phyloP scores from a whole-genome alignment of 1,140 invertebrate genomes.

The Drosophila triauraria region DNA sequence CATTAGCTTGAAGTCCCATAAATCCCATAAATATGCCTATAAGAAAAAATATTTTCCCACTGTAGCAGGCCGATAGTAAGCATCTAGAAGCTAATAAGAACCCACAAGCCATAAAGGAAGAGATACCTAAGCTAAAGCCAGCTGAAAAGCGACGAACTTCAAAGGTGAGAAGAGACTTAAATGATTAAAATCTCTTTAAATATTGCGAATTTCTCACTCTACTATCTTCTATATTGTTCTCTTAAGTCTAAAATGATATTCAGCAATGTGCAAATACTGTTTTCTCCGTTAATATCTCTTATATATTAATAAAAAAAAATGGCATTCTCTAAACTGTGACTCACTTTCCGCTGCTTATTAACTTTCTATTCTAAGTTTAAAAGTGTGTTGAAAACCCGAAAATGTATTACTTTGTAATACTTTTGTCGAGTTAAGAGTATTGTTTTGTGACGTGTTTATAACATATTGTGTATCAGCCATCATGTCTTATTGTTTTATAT shows the following conservation, averaged over 20 bases:
- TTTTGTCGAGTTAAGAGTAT: no score
- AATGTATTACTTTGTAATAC: no score
- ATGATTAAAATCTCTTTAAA: background rate
- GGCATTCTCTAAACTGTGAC: background rate
- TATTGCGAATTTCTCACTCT: slow-evolving; percentile 1
- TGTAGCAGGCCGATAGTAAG: slow-evolving; percentile 61
- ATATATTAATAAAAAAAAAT: background rate
- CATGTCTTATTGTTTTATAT: background rate
- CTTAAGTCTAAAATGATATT: no score
- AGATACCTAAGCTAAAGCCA: slow-evolving; percentile 78
- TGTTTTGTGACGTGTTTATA: no score
- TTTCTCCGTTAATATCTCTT: background rate
- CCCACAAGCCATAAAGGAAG: slow-evolving; percentile 73
- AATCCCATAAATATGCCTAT: slow-evolving; percentile 4
- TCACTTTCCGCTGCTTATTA: slow-evolving; percentile 2
- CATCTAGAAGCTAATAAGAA: slow-evolving; percentile 67
- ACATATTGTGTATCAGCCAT: background rate
- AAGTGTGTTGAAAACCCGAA: background rate
- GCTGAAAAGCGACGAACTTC: slow-evolving; percentile 54
- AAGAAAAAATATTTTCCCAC: slow-evolving; percentile 29
- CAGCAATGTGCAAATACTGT: no score
- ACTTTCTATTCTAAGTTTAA: background rate
- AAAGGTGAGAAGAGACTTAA: slow-evolving; percentile 65
- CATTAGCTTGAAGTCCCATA: background rate
- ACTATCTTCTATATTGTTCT: no score